These are phyloP conservation scores for Thalassarche chlororhynchos DNA, from an alignment of 2,113 vertebrate genomes.

Conservation along the genomic window DNA sequence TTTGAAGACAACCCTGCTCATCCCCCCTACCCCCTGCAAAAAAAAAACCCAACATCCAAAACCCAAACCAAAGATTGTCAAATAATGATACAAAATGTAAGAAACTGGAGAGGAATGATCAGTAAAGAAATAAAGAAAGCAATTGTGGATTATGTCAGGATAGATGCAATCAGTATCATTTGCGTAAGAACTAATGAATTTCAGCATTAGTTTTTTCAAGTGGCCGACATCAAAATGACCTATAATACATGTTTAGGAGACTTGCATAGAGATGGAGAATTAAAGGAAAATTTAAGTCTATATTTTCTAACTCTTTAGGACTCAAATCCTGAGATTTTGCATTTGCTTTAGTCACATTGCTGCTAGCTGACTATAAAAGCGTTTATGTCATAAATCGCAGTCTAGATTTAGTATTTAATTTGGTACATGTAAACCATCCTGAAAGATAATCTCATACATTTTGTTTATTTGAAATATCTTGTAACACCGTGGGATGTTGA, in stretches of 20 bases:
- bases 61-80: not conserved
- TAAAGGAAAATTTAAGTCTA: not conserved
- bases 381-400: not conserved
- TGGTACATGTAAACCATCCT: not conserved
- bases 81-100: not conserved
- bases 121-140: not conserved
- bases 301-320: not conserved
- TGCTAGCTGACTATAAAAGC: not conserved
- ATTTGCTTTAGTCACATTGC: not conserved
- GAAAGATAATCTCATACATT: not conserved
- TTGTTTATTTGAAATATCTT: not conserved
- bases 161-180: not conserved
- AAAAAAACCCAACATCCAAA: not conserved
- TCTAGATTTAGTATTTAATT: not conserved
- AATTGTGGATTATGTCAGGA: not conserved
- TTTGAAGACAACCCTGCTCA: not conserved
- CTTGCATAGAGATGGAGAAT: not conserved
- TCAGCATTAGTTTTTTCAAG: not conserved
- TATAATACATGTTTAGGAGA: not conserved
- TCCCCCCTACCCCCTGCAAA: accelerated
- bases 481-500: not conserved
- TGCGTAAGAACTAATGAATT: not conserved
- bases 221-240: not conserved
- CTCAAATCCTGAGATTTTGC: not conserved
- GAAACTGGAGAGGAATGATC: not conserved